Conservation (phyloP, 2,888 invertebrate species). For the Antheraea assamensis region DNA sequence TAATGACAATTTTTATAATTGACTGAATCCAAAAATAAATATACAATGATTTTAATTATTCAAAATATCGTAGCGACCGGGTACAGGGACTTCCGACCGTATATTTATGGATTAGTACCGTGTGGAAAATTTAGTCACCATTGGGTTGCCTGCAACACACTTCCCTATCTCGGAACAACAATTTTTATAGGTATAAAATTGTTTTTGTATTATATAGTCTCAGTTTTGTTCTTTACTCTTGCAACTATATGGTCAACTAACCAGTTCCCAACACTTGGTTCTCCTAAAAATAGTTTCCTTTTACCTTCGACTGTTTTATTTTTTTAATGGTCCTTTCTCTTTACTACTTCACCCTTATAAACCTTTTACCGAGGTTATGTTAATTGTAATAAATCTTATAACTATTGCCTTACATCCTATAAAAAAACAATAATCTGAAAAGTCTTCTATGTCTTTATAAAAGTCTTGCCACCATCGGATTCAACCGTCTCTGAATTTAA, state of each 20-base stretch:
- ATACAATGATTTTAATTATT: slow-evolving; percentile 16
- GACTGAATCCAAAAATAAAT: slow-evolving; percentile 7
- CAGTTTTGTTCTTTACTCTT: slow-evolving; percentile 34
- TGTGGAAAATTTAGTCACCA: slow-evolving; percentile 78
- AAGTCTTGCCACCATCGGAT: too few relatives aligned
- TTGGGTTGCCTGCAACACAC: slow-evolving; percentile 49
- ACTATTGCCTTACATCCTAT: too few relatives aligned
- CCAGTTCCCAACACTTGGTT: too few relatives aligned
- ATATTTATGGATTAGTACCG: slow-evolving; percentile 81
- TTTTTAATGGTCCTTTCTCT: too few relatives aligned
- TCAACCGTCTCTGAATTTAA: too few relatives aligned
- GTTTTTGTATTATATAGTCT: slow-evolving; percentile 31
- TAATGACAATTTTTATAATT: neutral
- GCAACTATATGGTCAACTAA: neutral
- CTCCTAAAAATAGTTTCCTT: too few relatives aligned
- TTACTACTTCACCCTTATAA: too few relatives aligned
- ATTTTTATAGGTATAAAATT: slow-evolving; percentile 12
- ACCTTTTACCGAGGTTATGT: too few relatives aligned
- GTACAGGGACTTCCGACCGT: slow-evolving; percentile 57
- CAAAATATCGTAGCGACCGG: slow-evolving; percentile 36
- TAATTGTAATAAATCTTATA: too few relatives aligned
- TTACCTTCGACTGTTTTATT: too few relatives aligned
- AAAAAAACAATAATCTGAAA: too few relatives aligned
- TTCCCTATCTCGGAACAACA: slow-evolving; percentile 57
- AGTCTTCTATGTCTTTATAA: too few relatives aligned